Base-by-base conservation (phyloP, 30 jellyfish, hydroid and myxozoan genomes). In the Chrysaora quinquecirrha region DNA sequence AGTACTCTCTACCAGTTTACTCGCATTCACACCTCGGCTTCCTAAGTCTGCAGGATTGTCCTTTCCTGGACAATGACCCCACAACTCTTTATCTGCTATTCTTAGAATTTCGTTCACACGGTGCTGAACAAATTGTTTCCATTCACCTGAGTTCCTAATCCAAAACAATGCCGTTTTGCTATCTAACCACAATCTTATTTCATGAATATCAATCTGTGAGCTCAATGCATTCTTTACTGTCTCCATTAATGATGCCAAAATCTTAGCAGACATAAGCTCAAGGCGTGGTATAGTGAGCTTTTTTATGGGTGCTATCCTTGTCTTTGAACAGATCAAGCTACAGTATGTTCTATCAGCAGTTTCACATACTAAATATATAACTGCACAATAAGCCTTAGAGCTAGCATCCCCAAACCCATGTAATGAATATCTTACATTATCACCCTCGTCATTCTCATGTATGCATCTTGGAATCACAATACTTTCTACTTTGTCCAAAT, bases 31-130 rank as follows among this genome's bases (percentile, higher is more conserved):
- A 21, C 89, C 89, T 64, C 83, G 28, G 1, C 64, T 32, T 12
- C 71, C 83, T 28, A 78, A 24, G 34, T 78, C 89, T 20, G 89
- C 83, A 1, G 89, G 89, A 34, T 78, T 78, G 29, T 56, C 89
- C 35, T 11, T 58, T 16, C 89, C 84, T 63, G 89, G 71, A 29
- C 34, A 35, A 30, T 78, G 82, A 73, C 71, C 56, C 89, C 89
- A 78, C 58, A 24, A 54, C 25, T 27, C 80, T 23, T 78, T 62
- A 23, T 64, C 63, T 4, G 70, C 30, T 22, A 21, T 12, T 2
- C 48, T 62, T 27, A 62, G 25, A 60, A 30, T 78, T 63, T 78
- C 89, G 43, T 78, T 74, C 30, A 78, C 81, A 22, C 89, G 31
- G 27, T 66, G 89, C 21, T 60, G 83, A 29, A 78, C 83, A 50